Evolutionary conservation across 30 jellyfish, hydroid and myxozoan species (phyloP).

Genomic region (Thelohanellus kitauei): DNA sequence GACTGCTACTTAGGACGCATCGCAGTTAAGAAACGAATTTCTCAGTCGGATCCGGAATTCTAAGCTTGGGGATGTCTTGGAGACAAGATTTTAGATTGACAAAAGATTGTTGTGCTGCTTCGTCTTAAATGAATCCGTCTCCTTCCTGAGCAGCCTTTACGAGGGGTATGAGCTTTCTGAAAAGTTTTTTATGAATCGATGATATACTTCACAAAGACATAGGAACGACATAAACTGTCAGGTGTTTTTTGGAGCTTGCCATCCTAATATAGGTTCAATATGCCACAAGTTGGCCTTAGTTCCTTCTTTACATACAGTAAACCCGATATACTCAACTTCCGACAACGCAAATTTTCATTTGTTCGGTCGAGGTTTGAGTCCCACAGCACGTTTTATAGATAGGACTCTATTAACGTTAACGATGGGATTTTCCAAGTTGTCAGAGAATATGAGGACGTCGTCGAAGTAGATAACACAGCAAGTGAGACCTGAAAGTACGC

Average conservation of each 20-base stretch:
- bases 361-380: slow-evolving; percentile 4
- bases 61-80: slow-evolving; percentile 6
- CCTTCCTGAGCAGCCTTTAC: slow-evolving; percentile 1
- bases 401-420: slow-evolving; percentile 3
- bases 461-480: slow-evolving; percentile 21
- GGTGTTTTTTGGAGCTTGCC: slow-evolving; percentile 8
- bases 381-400: slow-evolving; percentile 2
- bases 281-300: slow-evolving; percentile 6
- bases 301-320: slow-evolving; percentile 3
- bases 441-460: slow-evolving; percentile 12
- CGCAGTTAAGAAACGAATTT: slow-evolving; percentile 8
- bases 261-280: slow-evolving; percentile 2
- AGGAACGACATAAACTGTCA: slow-evolving; percentile 6
- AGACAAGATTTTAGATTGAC: background rate
- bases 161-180: slow-evolving; percentile 11
- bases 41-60: slow-evolving; percentile 6
- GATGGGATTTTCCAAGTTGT: slow-evolving; percentile 8
- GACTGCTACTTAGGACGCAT: slow-evolving; percentile 10
- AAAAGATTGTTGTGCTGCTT: slow-evolving; percentile 3
- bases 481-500: slow-evolving; percentile 12
- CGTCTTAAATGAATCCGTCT: slow-evolving; percentile 6
- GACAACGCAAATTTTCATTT: slow-evolving; percentile 5
- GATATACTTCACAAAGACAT: slow-evolving; percentile 7
- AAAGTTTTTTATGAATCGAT: slow-evolving; percentile 4
- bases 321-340: slow-evolving; percentile 9